These are phyloP conservation scores for Bucorvus abyssinicus DNA, from an alignment of 2,797 vertebrate genomes.

Conservation along the genomic window DNA sequence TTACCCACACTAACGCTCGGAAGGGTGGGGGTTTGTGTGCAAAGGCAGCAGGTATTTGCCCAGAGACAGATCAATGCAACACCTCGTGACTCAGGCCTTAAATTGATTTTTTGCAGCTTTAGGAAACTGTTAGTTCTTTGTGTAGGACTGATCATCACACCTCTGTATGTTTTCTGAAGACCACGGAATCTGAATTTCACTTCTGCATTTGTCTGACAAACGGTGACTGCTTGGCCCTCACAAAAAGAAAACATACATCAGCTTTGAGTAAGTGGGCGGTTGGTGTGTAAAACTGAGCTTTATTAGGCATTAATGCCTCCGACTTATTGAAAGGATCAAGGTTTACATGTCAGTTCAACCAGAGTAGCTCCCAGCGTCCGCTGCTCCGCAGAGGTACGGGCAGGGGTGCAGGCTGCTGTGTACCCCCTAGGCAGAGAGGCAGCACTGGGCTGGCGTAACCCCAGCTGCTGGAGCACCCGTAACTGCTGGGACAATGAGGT, in stretches of 20 bases:
- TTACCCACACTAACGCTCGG: rapidly evolving
- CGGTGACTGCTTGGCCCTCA: not conserved
- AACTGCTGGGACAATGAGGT: not conserved
- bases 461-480: rapidly evolving
- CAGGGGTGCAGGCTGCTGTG: not conserved
- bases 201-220: not conserved
- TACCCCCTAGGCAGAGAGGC: not conserved
- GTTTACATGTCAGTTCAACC: not conserved
- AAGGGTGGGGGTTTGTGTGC: not conserved
- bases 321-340: not conserved
- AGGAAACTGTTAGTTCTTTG: not conserved
- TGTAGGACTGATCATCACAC: not conserved
- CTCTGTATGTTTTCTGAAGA: not conserved
- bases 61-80: not conserved
- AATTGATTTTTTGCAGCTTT: not conserved
- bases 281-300: not conserved
- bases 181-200: not conserved
- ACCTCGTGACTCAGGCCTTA: not conserved
- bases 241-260: not conserved
- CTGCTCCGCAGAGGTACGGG: not conserved
- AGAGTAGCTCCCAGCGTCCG: rapidly evolving
- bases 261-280: not conserved
- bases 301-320: not conserved
- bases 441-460: not conserved
- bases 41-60: not conserved